Evolutionary conservation across 2,888 invertebrate genomes (phyloP), one percentile per base, ranked within the genome.

Genomic region (Synanthedon formicaeformis): DNA sequence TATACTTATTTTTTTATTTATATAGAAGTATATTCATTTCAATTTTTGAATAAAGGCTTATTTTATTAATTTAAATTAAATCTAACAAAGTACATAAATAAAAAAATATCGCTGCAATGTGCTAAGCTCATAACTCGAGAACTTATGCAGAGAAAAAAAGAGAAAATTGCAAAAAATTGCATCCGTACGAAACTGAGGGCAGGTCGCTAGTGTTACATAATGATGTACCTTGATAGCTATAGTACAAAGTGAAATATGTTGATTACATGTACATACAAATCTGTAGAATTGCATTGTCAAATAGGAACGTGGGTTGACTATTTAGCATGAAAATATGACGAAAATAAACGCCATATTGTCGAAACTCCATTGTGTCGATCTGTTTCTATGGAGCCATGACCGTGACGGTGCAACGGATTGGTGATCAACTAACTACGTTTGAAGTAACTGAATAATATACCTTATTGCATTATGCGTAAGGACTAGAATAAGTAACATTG

Each of bases 361-460:
- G 16, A 53, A 51, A 50, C 53, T 51, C 51, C 40, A 27, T 16
- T 41, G 53, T 51, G 51, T 53, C 53, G 53, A 51, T 53, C 52
- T 54, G 57, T 48, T 50, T 48, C 51, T 55, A 57, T 57, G 66
- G 62, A 65, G 63, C 65, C 64, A 64, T 56, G 61, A 56, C 65
- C 72, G 67, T 75, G 70, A 73, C 75, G 63, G 57, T 59, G 67
- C 56, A 63, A 70, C 69, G 71, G 69, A 62, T 69, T 66, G 69
- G 60, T 69, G 66, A 56, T 50, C 69, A 59, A 54, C 41, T 69
- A 59, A 54, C 41, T 51, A 53, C 52, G 53, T 52, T 27, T 34
- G 34, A 34, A 48, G 41, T 52, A 58, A 53, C 50, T 58, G 53
- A 68, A 66, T 63, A 55, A 60, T 57, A 34, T 61, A 62, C 68